Conservation (phyloP, 2,113 vertebrate genomes). For the Pimephales promelas region DNA sequence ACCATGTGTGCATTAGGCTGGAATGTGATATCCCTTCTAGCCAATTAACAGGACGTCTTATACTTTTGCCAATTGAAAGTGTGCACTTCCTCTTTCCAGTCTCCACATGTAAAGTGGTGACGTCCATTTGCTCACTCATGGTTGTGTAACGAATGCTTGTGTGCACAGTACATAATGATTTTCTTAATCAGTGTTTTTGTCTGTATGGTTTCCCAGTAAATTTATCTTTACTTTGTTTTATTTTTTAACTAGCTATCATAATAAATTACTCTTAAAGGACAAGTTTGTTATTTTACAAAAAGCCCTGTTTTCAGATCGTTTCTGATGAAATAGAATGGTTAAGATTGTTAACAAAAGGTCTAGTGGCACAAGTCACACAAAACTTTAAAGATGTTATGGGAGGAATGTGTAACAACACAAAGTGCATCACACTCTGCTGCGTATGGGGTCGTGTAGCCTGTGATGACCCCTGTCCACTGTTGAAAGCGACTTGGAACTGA, state of each 20-base stretch:
- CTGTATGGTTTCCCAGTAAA: neutral
- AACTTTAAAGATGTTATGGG: too few relatives aligned
- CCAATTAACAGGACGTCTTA: conserved; percentile 46
- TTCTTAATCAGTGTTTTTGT: neutral
- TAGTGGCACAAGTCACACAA: too few relatives aligned
- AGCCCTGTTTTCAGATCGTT: too few relatives aligned
- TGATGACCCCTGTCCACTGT: too few relatives aligned
- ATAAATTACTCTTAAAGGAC: neutral
- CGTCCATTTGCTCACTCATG: conserved; percentile 6
- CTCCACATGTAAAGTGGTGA: conserved; percentile 47
- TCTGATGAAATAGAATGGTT: too few relatives aligned
- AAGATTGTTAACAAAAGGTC: too few relatives aligned
- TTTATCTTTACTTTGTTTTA: too few relatives aligned
- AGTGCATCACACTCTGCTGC: too few relatives aligned
- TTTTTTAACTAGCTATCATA: neutral
- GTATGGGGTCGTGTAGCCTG: too few relatives aligned
- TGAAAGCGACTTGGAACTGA: too few relatives aligned
- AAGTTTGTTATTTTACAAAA: too few relatives aligned
- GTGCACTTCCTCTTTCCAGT: conserved; percentile 26
- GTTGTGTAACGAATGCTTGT: neutral
- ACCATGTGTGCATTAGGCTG: conserved; percentile 60
- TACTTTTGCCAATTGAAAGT: conserved; percentile 35
- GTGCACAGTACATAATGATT: neutral
- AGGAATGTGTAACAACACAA: too few relatives aligned
- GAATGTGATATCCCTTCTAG: conserved; percentile 66